Conservation (phyloP, 2,888 invertebrate species). For the Netelia virgata region DNA sequence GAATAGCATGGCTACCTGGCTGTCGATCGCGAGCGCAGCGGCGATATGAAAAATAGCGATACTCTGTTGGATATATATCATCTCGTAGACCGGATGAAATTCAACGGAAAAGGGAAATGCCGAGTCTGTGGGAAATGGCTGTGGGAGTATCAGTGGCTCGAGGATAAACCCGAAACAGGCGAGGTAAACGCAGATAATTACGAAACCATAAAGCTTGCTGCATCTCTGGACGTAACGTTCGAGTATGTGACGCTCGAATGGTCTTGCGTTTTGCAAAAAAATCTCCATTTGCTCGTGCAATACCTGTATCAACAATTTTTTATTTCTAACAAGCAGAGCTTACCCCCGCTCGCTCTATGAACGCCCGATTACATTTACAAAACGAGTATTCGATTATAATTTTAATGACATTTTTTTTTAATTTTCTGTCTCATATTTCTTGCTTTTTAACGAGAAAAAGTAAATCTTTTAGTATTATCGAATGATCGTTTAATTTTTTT, state of each 20-base stretch:
- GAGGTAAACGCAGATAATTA: conserved; percentile 68
- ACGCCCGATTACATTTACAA: no score
- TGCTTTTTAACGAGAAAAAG: no score
- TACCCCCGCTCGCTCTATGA: neutral
- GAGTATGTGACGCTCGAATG: conserved; percentile 69
- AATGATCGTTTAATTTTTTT: no score
- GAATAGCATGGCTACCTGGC: conserved; percentile 74
- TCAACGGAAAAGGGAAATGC: conserved; percentile 78
- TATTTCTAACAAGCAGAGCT: conserved; percentile 6
- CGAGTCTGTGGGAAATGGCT: conserved; percentile 76
- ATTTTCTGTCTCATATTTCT: no score
- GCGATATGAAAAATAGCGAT: conserved; percentile 74
- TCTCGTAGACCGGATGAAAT: conserved; percentile 53
- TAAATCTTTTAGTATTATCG: no score
- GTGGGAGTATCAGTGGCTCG: conserved; percentile 74
- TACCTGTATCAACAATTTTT: conserved; percentile 25
- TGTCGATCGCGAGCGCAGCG: conserved; percentile 72
- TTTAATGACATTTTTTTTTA: no score
- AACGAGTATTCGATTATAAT: no score
- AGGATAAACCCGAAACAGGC: conserved; percentile 70
- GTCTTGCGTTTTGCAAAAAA: conserved; percentile 62
- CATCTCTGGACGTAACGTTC: conserved; percentile 75
- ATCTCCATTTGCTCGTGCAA: conserved; percentile 65
- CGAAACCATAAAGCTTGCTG: conserved; percentile 70
- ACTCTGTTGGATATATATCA: conserved; percentile 74